A percentile compares a stretch with the other conserved stretches of the same genome.
phyloP scores from a whole-genome alignment of 2,797 vertebrate species.

The Enoplosus armatus region DNA sequence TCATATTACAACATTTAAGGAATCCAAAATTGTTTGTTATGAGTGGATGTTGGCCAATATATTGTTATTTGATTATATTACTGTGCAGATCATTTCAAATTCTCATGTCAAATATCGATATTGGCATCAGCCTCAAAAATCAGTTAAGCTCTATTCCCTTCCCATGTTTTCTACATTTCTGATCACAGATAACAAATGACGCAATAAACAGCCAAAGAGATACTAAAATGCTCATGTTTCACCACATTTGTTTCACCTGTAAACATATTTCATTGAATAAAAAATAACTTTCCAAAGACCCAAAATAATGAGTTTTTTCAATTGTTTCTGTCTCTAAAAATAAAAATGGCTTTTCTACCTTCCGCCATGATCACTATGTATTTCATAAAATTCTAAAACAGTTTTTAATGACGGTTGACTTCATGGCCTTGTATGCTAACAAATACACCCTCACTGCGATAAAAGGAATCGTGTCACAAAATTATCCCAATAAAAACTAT shows the following conservation, averaged over 20 bases:
- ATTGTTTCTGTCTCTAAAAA: neutral
- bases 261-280: neutral
- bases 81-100: neutral
- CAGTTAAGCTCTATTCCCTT: neutral
- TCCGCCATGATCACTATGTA: neutral
- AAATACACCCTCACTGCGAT: neutral
- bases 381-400: neutral
- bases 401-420: neutral
- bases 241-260: neutral
- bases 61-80: neutral
- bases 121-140: neutral
- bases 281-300: too few species aligned
- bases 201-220: neutral
- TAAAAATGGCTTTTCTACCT: neutral
- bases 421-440: neutral
- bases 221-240: neutral
- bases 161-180: neutral
- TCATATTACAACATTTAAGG: neutral
- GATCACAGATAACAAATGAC: neutral
- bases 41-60: neutral
- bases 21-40: neutral
- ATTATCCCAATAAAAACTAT: neutral
- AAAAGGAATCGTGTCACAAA: neutral
- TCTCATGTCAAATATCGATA: neutral
- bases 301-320: neutral